phyloP scores from a whole-genome alignment of 1,140 invertebrate genomes.

The Drosophila pectinifera region DNA sequence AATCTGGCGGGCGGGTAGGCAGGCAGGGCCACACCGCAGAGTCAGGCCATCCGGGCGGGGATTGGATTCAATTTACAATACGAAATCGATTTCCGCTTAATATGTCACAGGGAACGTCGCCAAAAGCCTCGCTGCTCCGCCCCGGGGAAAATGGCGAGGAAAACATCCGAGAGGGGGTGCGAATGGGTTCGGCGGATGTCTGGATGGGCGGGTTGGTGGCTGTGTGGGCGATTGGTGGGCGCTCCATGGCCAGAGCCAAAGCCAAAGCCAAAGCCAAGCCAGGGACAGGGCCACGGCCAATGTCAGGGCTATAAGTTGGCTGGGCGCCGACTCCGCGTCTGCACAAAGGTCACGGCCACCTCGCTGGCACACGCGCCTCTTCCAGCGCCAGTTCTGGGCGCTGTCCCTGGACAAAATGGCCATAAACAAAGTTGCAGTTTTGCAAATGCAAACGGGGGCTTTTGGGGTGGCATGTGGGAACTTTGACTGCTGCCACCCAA shows the following conservation, averaged over 20 bases:
- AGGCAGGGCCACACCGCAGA: constrained; percentile 26
- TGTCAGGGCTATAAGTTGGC: constrained; percentile 52
- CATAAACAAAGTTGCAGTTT: constrained; percentile 64
- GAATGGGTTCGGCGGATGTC: neutral
- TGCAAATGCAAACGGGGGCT: constrained; percentile 17
- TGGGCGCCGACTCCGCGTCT: constrained; percentile 73
- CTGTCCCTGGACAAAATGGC: constrained; percentile 36
- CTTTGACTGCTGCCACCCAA: constrained; percentile 5
- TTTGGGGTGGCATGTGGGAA: neutral
- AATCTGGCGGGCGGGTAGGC: constrained; percentile 8
- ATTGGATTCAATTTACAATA: constrained; percentile 70
- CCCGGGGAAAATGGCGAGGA: constrained; percentile 37
- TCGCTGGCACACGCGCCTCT: constrained; percentile 41
- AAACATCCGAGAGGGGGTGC: neutral
- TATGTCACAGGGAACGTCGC: constrained; percentile 56
- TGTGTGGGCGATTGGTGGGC: constrained; percentile 2
- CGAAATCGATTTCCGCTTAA: constrained; percentile 80
- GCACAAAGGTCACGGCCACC: constrained; percentile 74
- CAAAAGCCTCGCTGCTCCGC: constrained; percentile 42
- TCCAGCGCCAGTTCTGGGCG: constrained; percentile 21
- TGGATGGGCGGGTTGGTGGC: constrained; percentile 3
- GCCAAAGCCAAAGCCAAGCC: constrained; percentile 1
- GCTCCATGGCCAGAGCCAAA: constrained; percentile 7
- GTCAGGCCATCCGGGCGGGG: constrained; percentile 37
- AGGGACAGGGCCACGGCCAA: constrained; percentile 36